Base-by-base conservation (phyloP, 2,888 invertebrate species). In the Linnaemya vulpina region DNA sequence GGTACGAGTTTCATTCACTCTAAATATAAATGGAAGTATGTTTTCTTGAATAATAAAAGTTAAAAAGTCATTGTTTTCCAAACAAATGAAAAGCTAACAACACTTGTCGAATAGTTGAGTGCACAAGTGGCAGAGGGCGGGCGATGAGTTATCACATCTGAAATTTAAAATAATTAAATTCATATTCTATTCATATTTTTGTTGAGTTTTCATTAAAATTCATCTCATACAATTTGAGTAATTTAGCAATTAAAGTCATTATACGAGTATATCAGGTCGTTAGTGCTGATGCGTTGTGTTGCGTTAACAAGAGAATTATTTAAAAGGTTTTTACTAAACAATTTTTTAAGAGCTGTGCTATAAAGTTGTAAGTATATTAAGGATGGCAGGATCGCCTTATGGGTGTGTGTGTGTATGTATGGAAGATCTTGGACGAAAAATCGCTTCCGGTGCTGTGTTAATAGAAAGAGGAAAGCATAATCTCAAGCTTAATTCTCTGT, bases 61-160 rank as follows among this genome's bases (percentile, higher is more conserved):
- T 74, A 58, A 62, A 60, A 83, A 51, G 67, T 81, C 75, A 77
- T 85, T 80, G 53, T 78, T 80, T 73, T 53, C 74, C 75, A 65
- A 80, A 80, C 62, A 78, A 67, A 83, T 71, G 77, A 73, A 79
- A 82, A 76, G 68, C 71, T 82, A 83, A 86, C 76, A 77, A 78
- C 51, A 75, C 51, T 70, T 22, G 35, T 49, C 46, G 51, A 65
- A 73, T 20, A 49, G 22, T 10, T 35, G 49, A 67, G 46, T 49
- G 38, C n/a, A 58, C 25, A 40, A 53, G 22, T 25, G 11, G 68
- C 4, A 13, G 10, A 3, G 30, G 13, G 13, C 11, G 2, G 25
- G 22, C 10, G n/a, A n/a, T 38, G 30, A 5, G 5, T 2, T 30
- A n/a, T 25, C 15, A 25, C 35, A 8, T 63, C 4, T 46, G 30